A percentile compares a stretch with the other conserved stretches of the same genome.
These are phyloP conservation scores for Nothobranchius furzeri DNA, from an alignment of 2,113 vertebrate genomes.

Conservation along the genomic window DNA sequence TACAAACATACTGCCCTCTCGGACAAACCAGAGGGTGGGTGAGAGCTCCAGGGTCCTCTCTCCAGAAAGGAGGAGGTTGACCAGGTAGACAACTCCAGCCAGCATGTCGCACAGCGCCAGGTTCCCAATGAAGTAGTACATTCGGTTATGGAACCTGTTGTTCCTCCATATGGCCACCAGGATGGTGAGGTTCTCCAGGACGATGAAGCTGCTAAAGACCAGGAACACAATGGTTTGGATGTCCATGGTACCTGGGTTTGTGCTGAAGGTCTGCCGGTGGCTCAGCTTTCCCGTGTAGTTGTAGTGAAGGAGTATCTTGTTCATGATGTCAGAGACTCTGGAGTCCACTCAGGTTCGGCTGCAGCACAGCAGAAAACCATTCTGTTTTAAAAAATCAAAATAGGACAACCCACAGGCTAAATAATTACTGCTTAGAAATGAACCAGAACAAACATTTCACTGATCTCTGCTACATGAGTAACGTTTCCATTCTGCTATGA, in stretches of 20 bases:
- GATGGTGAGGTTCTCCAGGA: conserved; percentile 94
- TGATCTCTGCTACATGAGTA: not conserved
- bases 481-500: not conserved
- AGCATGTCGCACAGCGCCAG: conserved; percentile 95
- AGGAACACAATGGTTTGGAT: conserved; percentile 82
- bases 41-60: conserved; percentile 88
- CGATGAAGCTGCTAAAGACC: conserved; percentile 89
- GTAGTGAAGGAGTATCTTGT: conserved; percentile 87
- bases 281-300: conserved; percentile 90
- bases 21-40: conserved; percentile 86
- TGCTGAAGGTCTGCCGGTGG: conserved; percentile 62
- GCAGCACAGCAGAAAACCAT: conserved; percentile 3
- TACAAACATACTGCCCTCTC: conserved; percentile 96
- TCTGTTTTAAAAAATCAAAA: no score
- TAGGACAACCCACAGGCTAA: no score
- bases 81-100: conserved; percentile 88
- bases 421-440: no score
- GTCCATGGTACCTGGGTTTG: conserved; percentile 57
- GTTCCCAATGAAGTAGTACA: conserved; percentile 98
- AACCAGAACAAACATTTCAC: no score
- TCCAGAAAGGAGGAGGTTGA: conserved; percentile 93
- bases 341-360: conserved; percentile 27
- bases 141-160: conserved; percentile 93
- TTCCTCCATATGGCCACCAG: conserved; percentile 95
- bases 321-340: conserved; percentile 63